Evolutionary conservation across 2,888 invertebrate genomes (phyloP), one percentile per base, ranked within the genome.

Genomic region (Ecliptopera silaceata): DNA sequence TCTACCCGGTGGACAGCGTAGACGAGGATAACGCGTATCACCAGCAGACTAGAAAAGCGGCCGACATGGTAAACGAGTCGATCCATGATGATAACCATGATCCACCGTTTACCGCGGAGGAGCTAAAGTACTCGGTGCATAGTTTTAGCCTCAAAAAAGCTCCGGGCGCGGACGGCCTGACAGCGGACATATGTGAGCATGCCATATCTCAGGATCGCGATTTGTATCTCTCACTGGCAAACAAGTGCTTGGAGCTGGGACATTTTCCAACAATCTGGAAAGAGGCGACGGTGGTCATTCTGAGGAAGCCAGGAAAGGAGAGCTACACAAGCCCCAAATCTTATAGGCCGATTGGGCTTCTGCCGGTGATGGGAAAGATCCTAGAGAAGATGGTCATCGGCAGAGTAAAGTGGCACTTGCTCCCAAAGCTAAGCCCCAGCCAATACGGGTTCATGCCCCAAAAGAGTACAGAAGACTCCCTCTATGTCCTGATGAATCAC

Each of bases 271-370:
- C 2, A 11, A 39, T 41, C 4, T 53, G 53, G 53, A 53, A 53
- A n/a, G 53, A 53, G 10, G 53, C 53, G 1, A 53, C 41, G 20
- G 53, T 53, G 2, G 46, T 52, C 1, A 31, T 39, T 0, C 11
- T 51, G 8, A 13, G 36, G 4, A 51, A 51, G 15, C 50, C 50
- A 12, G 36, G 26, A 15, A 50, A 50, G 5, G 22, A 13, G 0
- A 11, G 22, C 22, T 50, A 43, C 15, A 39, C 62, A 1, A 42
- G 15, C 15, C 64, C 66, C 5, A 70, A 67, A 20, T 58, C 64
- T 0, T 66, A 65, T n/a, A 45, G 66, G 29, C 68, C 66, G 0
- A 68, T 70, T 4, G 69, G 69, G 0, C 51, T 68, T 0, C 56
- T 71, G 32, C 59, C 67, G 0, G 56, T 69, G 0, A 32, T 71